A percentile compares a stretch with the other conserved stretches of the same genome.
Conservation (phyloP, 2,113 vertebrate genomes). For the Grantiella picta region DNA sequence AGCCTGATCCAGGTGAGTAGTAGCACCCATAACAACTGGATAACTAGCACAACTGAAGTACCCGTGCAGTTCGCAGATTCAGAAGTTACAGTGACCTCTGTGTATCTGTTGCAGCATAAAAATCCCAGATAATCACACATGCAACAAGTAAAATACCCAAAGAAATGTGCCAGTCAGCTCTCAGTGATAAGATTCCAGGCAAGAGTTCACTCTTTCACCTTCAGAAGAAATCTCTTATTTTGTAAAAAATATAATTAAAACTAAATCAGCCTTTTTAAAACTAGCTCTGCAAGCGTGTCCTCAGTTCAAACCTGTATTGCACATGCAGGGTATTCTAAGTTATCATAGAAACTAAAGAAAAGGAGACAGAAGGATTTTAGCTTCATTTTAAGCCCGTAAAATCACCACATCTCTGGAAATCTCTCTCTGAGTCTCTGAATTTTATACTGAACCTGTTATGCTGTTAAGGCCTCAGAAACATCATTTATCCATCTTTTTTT, state of each 20-base stretch:
- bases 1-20: background rate
- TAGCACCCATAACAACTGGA: background rate
- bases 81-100: background rate
- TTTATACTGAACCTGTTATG: background rate
- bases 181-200: background rate
- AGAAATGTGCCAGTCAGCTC: background rate
- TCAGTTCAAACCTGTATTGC: background rate
- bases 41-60: background rate
- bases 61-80: background rate
- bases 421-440: background rate
- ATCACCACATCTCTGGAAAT: background rate
- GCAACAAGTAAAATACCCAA: background rate
- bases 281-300: background rate
- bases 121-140: background rate
- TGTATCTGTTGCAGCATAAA: background rate
- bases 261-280: background rate
- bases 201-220: background rate
- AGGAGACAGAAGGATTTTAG: background rate
- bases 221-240: background rate
- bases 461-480: background rate
- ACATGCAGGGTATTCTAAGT: background rate
- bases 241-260: background rate
- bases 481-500: background rate
- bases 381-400: background rate
- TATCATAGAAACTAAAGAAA: background rate